phyloP scores from a whole-genome alignment of 1,140 invertebrate species.

The Hirudo medicinalis region DNA sequence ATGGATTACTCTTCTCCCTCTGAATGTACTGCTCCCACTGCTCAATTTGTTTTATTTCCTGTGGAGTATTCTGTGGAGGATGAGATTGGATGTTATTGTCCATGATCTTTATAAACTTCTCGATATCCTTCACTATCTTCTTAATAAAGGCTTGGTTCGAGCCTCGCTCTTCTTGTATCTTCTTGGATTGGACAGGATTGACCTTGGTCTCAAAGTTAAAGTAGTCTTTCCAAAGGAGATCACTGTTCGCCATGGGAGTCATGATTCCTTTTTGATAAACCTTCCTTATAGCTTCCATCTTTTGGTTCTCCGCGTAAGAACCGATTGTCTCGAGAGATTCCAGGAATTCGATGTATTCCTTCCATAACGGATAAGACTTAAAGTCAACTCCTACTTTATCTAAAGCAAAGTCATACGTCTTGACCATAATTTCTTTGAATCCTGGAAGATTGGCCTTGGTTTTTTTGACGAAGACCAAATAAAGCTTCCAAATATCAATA shows the following conservation, averaged over 20 bases:
- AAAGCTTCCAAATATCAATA: slow-evolving; percentile 95
- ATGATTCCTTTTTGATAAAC: slow-evolving; percentile 86
- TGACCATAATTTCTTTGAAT: slow-evolving; percentile 90
- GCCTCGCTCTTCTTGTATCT: slow-evolving; percentile 76
- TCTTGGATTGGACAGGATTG: slow-evolving; percentile 88
- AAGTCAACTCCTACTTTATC: slow-evolving; percentile 98
- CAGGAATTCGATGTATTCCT: slow-evolving; percentile 93
- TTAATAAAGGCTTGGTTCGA: slow-evolving; percentile 94
- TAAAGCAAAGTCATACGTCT: slow-evolving; percentile 96
- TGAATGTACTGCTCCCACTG: slow-evolving; percentile 96
- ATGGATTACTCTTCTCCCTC: slow-evolving; percentile 91
- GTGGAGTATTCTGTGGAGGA: slow-evolving; percentile 71
- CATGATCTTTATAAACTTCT: slow-evolving; percentile 79
- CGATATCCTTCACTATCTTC: slow-evolving; percentile 85
- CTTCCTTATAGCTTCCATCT: slow-evolving; percentile 90
- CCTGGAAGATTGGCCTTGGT: slow-evolving; percentile 73
- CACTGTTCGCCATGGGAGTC: slow-evolving; percentile 94
- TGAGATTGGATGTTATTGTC: slow-evolving; percentile 85
- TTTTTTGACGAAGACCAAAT: slow-evolving; percentile 93
- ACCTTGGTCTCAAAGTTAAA: slow-evolving; percentile 67
- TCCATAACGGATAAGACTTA: slow-evolving; percentile 87
- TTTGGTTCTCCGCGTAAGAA: slow-evolving; percentile 97
- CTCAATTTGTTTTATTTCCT: slow-evolving; percentile 89
- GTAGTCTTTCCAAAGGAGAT: slow-evolving; percentile 96
- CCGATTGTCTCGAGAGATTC: slow-evolving; percentile 92